Evolutionary conservation across 2,797 vertebrate species (phyloP), one percentile per base, ranked within the genome.

Genomic region (Dendrocincla tyrannina): DNA sequence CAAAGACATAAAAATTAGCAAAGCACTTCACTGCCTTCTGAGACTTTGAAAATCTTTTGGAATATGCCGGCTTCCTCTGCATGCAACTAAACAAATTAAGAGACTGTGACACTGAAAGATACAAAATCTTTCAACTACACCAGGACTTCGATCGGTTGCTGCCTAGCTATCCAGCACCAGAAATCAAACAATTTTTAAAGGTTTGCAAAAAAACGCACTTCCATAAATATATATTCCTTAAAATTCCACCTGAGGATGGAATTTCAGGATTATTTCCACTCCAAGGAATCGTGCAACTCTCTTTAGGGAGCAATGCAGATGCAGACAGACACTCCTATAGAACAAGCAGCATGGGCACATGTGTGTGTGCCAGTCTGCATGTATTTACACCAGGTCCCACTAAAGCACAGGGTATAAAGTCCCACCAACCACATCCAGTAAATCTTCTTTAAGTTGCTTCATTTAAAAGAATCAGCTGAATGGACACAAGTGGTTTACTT

Each of bases 1-100:
- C 88, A 95, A 88, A 93, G 68, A 89, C 86, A 93, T 94, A 94
- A 94, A 97, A 96, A 92, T 77, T 89, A 93, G 59, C 83, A 96
- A 93, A 91, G 74, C 88, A 95, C 73, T 94, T 76, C 83, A 58
- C 49, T 91, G 84, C 85, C 88, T 95, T 82, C 70, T 0, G 68
- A 96, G 91, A 92, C 88, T 95, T 88, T 30, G 77, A 95, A 94
- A 93, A 77, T 85, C 56, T 95, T 84, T 88, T 10, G 28, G 85
- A 93, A 91, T 89, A 79, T 32, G 63, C 62, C 76, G 30, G 70
- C 37, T 95, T 93, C 68, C 62, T 96, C 69, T 49, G 13, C 64
- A 50, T 41, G 90, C 93, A 95, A 72, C 93, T 95, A 93, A 96
- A 96, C 85, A 96, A 91, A 89, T 74, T 55, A 88, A 79, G 59